A percentile compares a stretch with the other conserved stretches of the same genome.
phyloP scores from a whole-genome alignment of 2,888 invertebrate genomes.

The Axea sp. region DNA sequence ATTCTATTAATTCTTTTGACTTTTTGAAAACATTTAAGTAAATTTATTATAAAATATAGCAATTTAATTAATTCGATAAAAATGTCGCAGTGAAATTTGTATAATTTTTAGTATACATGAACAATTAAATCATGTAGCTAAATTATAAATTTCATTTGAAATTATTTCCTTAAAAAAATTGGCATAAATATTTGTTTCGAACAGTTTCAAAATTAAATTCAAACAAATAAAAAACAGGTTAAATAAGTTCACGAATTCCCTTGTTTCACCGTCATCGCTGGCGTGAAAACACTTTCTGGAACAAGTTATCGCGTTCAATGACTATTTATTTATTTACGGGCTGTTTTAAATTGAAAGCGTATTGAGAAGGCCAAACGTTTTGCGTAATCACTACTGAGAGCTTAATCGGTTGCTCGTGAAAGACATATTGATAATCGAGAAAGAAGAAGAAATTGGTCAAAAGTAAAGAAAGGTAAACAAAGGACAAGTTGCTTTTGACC shows the following conservation, averaged over 20 bases:
- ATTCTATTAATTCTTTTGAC: too few species aligned
- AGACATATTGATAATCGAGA: constrained; percentile 47
- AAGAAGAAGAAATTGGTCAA: constrained; percentile 48
- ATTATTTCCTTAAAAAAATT: too few species aligned
- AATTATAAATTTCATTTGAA: too few species aligned
- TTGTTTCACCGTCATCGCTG: constrained; percentile 20
- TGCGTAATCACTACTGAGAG: constrained; percentile 68
- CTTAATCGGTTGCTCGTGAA: constrained; percentile 63
- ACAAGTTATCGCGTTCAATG: constrained; percentile 66
- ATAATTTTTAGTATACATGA: too few species aligned
- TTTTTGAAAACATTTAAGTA: background rate
- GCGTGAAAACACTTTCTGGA: constrained; percentile 48
- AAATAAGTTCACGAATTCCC: constrained; percentile 35
- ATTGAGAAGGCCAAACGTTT: constrained; percentile 68
- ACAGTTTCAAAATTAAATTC: background rate
- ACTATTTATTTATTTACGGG: constrained; percentile 73
- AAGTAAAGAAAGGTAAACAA: constrained; percentile 30
- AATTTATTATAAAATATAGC: too few species aligned
- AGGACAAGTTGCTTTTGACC: constrained; percentile 37
- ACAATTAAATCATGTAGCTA: too few species aligned
- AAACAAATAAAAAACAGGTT: constrained; percentile 27
- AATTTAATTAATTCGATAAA: too few species aligned
- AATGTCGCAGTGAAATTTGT: too few species aligned
- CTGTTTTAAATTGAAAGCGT: constrained; percentile 72
- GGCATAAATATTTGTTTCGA: background rate